Conservation (phyloP, 2,797 vertebrate genomes). For the Microctenopoma stevenorrisi region DNA sequence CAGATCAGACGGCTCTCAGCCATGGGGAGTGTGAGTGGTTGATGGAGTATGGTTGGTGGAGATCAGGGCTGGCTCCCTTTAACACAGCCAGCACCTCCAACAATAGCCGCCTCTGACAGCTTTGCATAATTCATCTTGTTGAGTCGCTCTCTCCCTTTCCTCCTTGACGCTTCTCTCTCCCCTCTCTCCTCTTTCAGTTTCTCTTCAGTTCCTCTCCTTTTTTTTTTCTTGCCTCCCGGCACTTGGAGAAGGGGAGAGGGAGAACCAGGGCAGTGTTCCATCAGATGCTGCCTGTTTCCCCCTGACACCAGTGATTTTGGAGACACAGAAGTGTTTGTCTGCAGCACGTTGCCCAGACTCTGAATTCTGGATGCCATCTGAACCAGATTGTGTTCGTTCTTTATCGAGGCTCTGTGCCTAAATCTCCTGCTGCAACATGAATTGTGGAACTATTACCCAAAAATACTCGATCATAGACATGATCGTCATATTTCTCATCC, state of each 20-base stretch:
- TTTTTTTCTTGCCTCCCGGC: conserved; percentile 57
- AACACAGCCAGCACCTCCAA: conserved; percentile 84
- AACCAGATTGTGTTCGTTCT: conserved; percentile 73
- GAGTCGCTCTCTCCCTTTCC: conserved; percentile 73
- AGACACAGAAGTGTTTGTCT: conserved; percentile 81
- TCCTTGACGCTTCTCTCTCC: conserved; percentile 64
- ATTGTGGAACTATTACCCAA: conserved; percentile 42
- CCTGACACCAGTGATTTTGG: conserved; percentile 78
- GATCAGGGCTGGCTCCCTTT: conserved; percentile 78
- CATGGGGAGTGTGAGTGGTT: conserved; percentile 67
- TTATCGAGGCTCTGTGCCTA: conserved; percentile 55
- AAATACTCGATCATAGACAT: conserved; percentile 40
- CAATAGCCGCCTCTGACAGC: conserved; percentile 88
- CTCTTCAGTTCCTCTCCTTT: conserved; percentile 56
- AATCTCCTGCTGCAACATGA: conserved; percentile 51
- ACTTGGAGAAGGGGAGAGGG: conserved; percentile 58
- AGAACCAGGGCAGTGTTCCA: conserved; percentile 75
- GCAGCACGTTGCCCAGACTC: conserved; percentile 72
- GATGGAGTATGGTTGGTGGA: conserved; percentile 72
- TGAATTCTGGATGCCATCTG: conserved; percentile 73
- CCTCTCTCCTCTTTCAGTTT: conserved; percentile 66
- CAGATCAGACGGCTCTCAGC: conserved; percentile 73
- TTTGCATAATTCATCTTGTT: conserved; percentile 93
- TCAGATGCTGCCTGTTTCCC: conserved; percentile 79
- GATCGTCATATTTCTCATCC: background rate